Percentiles rank a stretch among this genome's conserved stretches.
phyloP scores from a whole-genome alignment of 2,888 invertebrate species.

The Drosophila rellima region DNA sequence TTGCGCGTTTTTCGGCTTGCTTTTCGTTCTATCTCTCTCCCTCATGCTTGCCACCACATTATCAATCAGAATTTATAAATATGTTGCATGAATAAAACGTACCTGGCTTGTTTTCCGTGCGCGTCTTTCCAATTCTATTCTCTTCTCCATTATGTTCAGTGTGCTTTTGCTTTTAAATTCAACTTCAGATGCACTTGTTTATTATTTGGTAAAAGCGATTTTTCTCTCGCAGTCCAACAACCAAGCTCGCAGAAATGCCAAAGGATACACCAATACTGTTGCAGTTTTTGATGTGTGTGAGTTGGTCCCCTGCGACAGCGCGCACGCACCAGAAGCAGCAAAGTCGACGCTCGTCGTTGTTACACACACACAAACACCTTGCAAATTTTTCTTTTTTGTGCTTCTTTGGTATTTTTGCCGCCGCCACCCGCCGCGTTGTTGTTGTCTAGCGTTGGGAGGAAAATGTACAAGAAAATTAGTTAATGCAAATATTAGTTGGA shows the following conservation, averaged over 20 bases:
- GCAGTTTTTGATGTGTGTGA: conserved; percentile 30
- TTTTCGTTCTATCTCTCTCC: not conserved
- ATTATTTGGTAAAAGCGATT: conserved; percentile 59
- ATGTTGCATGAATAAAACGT: conserved; percentile 84
- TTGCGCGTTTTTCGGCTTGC: conserved; percentile 61
- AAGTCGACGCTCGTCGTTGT: conserved; percentile 60
- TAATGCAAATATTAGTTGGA: conserved; percentile 27
- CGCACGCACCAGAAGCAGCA: conserved; percentile 71
- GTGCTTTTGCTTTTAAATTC: conserved; percentile 30
- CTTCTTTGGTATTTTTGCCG: conserved; percentile 66
- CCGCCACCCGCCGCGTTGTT: conserved; percentile 56
- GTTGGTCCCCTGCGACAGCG: conserved; percentile 74
- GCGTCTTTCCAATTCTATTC: conserved; percentile 97
- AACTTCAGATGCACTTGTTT: conserved; percentile 56
- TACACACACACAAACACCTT: conserved; percentile 72
- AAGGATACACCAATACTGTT: conserved; percentile 65
- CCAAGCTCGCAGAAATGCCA: conserved; percentile 73
- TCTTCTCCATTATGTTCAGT: conserved; percentile 92
- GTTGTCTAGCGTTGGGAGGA: conserved; percentile 28
- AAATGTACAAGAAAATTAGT: conserved; percentile 49
- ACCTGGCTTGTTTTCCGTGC: conserved; percentile 96
- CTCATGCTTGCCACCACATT: conserved; percentile 10
- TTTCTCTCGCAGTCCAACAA: conserved; percentile 55
- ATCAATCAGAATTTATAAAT: conserved; percentile 35
- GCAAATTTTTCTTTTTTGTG: conserved; percentile 73